Base-by-base conservation (phyloP, 2,113 vertebrate species). In the Leucoraja erinaceus region DNA sequence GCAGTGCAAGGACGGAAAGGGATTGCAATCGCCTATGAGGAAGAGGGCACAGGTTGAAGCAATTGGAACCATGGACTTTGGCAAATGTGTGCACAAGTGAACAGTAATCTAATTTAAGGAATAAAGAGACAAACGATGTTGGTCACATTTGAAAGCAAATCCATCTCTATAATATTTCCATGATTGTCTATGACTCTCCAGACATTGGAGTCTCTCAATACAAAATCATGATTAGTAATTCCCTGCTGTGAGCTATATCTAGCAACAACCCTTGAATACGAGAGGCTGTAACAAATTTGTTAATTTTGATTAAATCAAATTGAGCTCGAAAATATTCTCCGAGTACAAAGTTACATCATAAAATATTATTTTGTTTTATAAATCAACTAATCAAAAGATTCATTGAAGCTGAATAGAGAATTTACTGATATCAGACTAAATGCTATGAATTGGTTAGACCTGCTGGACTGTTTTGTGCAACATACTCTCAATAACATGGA, bases 21-120 rank as follows among this genome's bases (percentile, higher is more conserved):
- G 61, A 97, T 99, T 81, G 98, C 99, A 68, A 98, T 99, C 5
- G 98, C 98, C 93, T 99, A 99, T 0, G 99, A 99, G 93, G 97
- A 99, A 0, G 99, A 99, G 77, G 96, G 96, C 72, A 94, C 93
- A 0, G 90, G 61, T 16, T 90, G 88, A 86, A 72, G 20, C 3
- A 70, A 91, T 38, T 91, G 66, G 18, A 54, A 9, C 33, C 28
- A 18, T 91, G 88, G n/a, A 47, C 2, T 61, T 66, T 9, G 31
- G 25, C 33, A 91, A 68, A 68, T 90, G 63, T 72, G 63, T 91
- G 33, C 25, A 20, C 33, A 25, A 56, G 11, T 91, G 90, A 8
- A 31, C 33, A 72, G 88, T 61, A 63, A 86, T 86, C 56, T 14
- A 86, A 86, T 28, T 28, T 63, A 7, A 61, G 61, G 56, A n/a